Conservation (phyloP, 2,797 vertebrate species). For the Argentina silus region DNA sequence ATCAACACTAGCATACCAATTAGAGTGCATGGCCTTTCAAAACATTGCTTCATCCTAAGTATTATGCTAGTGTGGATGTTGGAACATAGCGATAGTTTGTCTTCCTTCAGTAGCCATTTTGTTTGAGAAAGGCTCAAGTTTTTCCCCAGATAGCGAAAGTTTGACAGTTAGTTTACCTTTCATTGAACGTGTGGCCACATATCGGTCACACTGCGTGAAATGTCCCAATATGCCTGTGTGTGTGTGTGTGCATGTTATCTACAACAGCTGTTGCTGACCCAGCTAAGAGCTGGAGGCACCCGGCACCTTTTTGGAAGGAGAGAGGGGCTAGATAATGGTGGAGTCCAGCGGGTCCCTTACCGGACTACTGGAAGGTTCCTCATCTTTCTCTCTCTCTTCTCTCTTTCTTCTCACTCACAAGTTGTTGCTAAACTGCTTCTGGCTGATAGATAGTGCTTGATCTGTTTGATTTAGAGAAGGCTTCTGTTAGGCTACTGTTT, state of each 20-base stretch:
- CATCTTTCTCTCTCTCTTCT: conserved; percentile 83
- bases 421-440: conserved; percentile 66
- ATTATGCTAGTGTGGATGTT: too few species aligned
- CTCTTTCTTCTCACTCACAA: conserved; percentile 64
- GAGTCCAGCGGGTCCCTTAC: conserved; percentile 95
- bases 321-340: conserved; percentile 96
- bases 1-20: too few species aligned
- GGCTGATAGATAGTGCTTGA: conserved; percentile 46
- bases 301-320: conserved; percentile 93
- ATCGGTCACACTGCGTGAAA: conserved; percentile 87
- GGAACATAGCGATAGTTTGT: neutral
- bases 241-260: conserved; percentile 97
- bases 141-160: neutral
- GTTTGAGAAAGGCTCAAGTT: conserved; percentile 22
- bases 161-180: conserved; percentile 43
- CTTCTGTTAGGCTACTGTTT: neutral
- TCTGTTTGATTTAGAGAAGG: conserved; percentile 32
- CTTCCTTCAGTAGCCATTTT: conserved; percentile 25
- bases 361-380: conserved; percentile 97
- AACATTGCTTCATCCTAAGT: neutral
- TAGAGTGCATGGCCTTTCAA: neutral
- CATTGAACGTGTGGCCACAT: conserved; percentile 63
- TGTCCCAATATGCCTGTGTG: conserved; percentile 94
- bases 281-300: conserved; percentile 95
- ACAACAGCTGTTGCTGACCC: conserved; percentile 92